phyloP scores from a whole-genome alignment of 2,888 invertebrate genomes.

The Chymomyza fuscimana region DNA sequence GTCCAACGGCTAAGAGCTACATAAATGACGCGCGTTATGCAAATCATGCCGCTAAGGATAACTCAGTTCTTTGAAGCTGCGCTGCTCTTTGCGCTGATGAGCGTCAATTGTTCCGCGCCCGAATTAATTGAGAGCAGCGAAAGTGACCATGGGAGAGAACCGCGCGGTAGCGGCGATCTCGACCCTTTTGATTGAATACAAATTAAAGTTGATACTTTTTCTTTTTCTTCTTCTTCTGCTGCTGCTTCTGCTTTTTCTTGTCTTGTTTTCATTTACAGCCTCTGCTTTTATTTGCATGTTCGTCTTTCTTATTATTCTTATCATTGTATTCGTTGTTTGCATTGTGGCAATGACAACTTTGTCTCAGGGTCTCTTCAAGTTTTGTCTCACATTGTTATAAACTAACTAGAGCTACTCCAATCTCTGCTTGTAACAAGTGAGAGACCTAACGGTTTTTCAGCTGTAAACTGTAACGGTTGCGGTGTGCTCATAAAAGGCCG shows the following conservation, averaged over 20 bases:
- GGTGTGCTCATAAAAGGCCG: not conserved
- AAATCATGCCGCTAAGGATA: slow-evolving; percentile 51
- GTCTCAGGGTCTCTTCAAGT: slow-evolving; percentile 37
- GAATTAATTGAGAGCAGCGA: slow-evolving; percentile 29
- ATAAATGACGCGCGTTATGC: slow-evolving; percentile 48
- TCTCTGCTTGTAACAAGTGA: slow-evolving; percentile 55
- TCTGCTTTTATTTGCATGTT: slow-evolving; percentile 1
- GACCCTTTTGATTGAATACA: slow-evolving; percentile 68
- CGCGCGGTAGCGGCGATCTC: not conserved
- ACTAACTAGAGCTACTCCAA: slow-evolving; percentile 5
- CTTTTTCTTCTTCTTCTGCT: slow-evolving; percentile 39
- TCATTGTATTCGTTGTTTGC: slow-evolving; percentile 4
- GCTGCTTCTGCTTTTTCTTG: not conserved
- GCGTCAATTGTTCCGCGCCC: slow-evolving; percentile 63
- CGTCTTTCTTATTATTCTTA: not conserved
- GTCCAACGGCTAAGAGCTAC: not conserved
- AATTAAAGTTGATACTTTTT: slow-evolving; percentile 59
- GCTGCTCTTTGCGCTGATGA: slow-evolving; percentile 57
- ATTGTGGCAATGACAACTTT: slow-evolving; percentile 49
- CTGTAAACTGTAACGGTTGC: slow-evolving; percentile 45
- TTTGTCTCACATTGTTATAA: slow-evolving; percentile 21
- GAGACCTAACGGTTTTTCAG: slow-evolving; percentile 53
- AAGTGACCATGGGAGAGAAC: slow-evolving; percentile 35
- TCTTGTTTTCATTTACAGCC: slow-evolving; percentile 7
- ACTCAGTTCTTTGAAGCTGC: slow-evolving; percentile 50